Conservation (phyloP, 2,113 vertebrate genomes). For the Tragelaphus imberbis region DNA sequence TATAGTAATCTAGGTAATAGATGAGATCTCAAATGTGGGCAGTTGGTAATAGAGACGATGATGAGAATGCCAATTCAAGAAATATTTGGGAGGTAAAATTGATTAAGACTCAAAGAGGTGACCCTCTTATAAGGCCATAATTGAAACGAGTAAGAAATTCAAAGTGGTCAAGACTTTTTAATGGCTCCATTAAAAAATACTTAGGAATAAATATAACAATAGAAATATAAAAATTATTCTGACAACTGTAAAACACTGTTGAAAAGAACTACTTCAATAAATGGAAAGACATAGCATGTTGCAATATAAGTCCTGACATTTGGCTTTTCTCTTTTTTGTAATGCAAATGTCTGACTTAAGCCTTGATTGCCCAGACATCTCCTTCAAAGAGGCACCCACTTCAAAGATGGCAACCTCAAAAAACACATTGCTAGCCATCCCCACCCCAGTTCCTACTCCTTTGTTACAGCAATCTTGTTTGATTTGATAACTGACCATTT, state of each 20-base stretch:
- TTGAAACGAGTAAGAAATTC: background rate
- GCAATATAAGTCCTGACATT: background rate
- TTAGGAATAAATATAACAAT: background rate
- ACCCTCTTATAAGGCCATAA: background rate
- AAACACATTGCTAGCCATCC: background rate
- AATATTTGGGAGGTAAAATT: background rate
- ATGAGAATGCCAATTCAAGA: background rate
- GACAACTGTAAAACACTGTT: background rate
- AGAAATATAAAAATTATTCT: background rate
- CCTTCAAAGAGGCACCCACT: background rate
- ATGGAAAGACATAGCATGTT: background rate
- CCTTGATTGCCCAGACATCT: background rate
- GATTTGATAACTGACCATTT: background rate
- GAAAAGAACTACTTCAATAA: background rate
- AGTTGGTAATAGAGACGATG: background rate
- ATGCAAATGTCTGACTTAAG: background rate
- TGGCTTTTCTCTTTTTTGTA: background rate
- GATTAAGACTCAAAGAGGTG: background rate
- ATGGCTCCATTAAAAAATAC: background rate
- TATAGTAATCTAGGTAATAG: background rate
- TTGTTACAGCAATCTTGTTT: background rate
- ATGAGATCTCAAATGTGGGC: background rate
- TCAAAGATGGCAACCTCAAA: background rate
- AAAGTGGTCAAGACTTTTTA: background rate
- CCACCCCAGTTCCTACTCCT: background rate